Conservation (phyloP, 2,113 vertebrate genomes). For the Labeo catla region DNA sequence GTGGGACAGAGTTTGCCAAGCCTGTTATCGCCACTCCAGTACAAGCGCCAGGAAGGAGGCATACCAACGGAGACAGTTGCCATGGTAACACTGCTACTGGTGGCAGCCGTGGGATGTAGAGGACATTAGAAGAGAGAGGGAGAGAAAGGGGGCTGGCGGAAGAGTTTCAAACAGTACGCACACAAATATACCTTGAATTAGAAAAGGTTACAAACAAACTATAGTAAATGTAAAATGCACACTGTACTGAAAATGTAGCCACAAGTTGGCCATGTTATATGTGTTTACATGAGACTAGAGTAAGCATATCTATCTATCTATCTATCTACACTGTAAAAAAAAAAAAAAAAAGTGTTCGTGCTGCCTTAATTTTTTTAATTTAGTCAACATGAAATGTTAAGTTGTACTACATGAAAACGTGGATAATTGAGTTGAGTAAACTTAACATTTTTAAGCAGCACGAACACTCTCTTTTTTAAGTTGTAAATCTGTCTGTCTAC, state of each 20-base stretch:
- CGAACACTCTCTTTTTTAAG: no score
- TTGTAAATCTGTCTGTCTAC: no score
- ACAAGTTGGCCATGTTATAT: background rate
- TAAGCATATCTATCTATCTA: no score
- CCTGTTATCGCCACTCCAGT: constrained; percentile 57
- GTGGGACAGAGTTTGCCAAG: constrained; percentile 56
- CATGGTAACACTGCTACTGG: constrained; percentile 68
- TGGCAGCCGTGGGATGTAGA: constrained; percentile 47
- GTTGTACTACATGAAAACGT: no score
- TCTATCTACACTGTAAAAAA: no score
- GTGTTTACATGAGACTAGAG: background rate
- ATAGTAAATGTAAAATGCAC: background rate
- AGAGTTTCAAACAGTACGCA: constrained; percentile 11
- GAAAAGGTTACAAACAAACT: constrained; percentile 10
- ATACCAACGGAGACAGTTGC: constrained; percentile 72
- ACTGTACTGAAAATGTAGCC: background rate
- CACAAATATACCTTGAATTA: constrained; percentile 24
- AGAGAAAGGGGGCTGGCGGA: background rate
- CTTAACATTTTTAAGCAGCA: no score
- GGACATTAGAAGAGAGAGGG: constrained; percentile 30
- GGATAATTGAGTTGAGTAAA: no score
- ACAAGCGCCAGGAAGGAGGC: constrained; percentile 52
- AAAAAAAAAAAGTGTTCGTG: no score
- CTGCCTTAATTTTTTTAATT: no score
- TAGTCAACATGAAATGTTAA: no score